phyloP scores from a whole-genome alignment of 2,113 vertebrate species.

The Cyprinodon brontotheroides region DNA sequence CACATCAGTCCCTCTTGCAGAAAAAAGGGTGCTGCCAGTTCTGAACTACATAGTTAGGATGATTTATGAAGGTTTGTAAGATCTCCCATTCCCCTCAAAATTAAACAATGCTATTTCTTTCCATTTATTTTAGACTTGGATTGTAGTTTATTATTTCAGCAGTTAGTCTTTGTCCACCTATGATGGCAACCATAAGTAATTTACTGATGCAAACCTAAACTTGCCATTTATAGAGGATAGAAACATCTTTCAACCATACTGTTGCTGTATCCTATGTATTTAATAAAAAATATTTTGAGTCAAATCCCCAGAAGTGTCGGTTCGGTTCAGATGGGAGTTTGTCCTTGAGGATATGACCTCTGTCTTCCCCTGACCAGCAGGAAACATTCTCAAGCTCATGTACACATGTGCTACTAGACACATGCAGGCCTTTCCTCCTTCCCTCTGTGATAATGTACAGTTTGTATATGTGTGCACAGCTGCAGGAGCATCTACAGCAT shows the following conservation, averaged over 20 bases:
- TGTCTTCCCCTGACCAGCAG: slow-evolving; percentile 33
- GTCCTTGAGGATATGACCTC: background rate
- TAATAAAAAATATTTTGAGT: background rate
- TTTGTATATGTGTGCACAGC: slow-evolving; percentile 40
- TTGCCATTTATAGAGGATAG: background rate
- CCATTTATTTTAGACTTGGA: background rate
- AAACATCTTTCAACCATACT: too few species aligned
- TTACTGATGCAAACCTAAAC: background rate
- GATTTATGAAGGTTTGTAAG: background rate
- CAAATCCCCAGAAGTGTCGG: background rate
- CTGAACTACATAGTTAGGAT: background rate
- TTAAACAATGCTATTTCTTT: background rate
- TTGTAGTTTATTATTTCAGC: background rate
- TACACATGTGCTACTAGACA: slow-evolving; percentile 9
- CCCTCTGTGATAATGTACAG: slow-evolving; percentile 1
- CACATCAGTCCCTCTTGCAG: background rate
- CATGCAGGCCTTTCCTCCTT: background rate
- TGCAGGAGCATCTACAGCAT: background rate
- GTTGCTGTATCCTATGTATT: background rate
- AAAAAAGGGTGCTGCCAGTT: background rate
- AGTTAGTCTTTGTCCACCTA: too few species aligned
- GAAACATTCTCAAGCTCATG: slow-evolving; percentile 32
- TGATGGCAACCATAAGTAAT: background rate
- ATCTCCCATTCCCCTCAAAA: background rate
- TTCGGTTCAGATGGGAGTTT: background rate